Percentiles rank a stretch among this genome's conserved stretches.
phyloP scores from a whole-genome alignment of 2,113 vertebrate genomes.

The Gadus macrocephalus region DNA sequence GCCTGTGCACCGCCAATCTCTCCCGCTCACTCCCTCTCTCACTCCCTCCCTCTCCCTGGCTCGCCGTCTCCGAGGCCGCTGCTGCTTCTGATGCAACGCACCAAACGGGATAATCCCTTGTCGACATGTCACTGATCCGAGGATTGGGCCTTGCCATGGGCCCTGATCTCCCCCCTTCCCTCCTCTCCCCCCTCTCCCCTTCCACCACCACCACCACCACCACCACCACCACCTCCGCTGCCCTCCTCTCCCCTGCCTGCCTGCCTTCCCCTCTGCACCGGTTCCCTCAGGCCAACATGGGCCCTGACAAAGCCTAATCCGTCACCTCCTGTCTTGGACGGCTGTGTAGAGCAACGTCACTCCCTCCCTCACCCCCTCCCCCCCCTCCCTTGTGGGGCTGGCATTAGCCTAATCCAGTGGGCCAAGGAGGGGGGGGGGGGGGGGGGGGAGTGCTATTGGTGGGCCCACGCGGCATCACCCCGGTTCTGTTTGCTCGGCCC shows the following conservation, averaged over 20 bases:
- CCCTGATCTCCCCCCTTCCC: constrained; percentile 46
- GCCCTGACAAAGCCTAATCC: constrained; percentile 73
- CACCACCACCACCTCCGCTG: too few species aligned
- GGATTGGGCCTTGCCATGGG: constrained; percentile 58
- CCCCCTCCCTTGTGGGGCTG: constrained; percentile 44
- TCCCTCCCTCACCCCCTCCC: too few species aligned
- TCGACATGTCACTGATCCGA: constrained; percentile 74
- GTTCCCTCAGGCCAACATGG: constrained; percentile 63
- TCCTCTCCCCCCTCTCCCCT: too few species aligned
- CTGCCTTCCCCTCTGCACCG: constrained; percentile 38
- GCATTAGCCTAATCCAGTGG: constrained; percentile 83
- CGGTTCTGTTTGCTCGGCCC: constrained; percentile 72
- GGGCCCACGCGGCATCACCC: constrained; percentile 60
- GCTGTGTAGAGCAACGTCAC: constrained; percentile 58
- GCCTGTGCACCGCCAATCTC: constrained; percentile 21
- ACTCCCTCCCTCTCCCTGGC: constrained; percentile 8
- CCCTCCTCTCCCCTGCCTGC: constrained; percentile 7
- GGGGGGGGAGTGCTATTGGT: constrained; percentile 66
- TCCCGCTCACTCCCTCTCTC: constrained; percentile 16
- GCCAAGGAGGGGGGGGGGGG: constrained; percentile 13
- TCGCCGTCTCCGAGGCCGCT: constrained; percentile 42
- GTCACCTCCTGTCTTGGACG: constrained; percentile 74
- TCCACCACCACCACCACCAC: too few species aligned
- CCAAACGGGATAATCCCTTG: constrained; percentile 79
- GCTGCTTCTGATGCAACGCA: constrained; percentile 65